Evolutionary conservation across 2,113 vertebrate species (phyloP).

Genomic region (Hippocampus zosterae): DNA sequence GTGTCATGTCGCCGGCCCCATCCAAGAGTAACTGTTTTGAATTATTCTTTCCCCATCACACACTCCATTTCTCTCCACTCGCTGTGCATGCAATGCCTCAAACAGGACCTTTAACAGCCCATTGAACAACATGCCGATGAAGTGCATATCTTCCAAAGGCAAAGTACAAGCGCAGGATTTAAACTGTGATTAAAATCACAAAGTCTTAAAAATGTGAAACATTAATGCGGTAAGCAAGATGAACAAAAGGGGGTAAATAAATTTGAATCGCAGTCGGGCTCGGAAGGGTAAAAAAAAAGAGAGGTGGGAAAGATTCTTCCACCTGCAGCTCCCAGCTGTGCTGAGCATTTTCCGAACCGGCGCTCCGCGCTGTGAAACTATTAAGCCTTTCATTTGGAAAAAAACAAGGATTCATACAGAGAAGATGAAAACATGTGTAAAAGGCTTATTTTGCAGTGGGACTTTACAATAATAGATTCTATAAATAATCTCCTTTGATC

Average conservation of each 20-base stretch:
- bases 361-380: conserved; percentile 45
- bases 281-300: conserved; percentile 6
- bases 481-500: conserved; percentile 57
- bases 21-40: background rate
- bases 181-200: conserved; percentile 32
- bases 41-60: conserved; percentile 4
- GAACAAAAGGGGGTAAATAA: conserved; percentile 15
- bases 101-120: conserved; percentile 44
- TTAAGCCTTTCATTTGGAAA: conserved; percentile 60
- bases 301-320: conserved; percentile 30
- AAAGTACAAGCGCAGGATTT: conserved; percentile 31
- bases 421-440: conserved; percentile 5
- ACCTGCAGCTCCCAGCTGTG: conserved; percentile 58
- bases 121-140: conserved; percentile 39
- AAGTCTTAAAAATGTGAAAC: conserved; percentile 4
- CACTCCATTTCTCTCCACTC: conserved; percentile 4
- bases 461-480: conserved; percentile 34
- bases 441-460: conserved; percentile 11
- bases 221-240: background rate
- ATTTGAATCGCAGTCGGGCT: conserved; percentile 12
- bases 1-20: background rate
- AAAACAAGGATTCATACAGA: conserved; percentile 58
- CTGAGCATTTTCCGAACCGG: conserved; percentile 55
- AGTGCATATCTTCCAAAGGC: conserved; percentile 32
- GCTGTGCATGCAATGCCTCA: conserved; percentile 1